Evolutionary conservation across 2,888 invertebrate genomes (phyloP).

Genomic region (Volucella bombylans): DNA sequence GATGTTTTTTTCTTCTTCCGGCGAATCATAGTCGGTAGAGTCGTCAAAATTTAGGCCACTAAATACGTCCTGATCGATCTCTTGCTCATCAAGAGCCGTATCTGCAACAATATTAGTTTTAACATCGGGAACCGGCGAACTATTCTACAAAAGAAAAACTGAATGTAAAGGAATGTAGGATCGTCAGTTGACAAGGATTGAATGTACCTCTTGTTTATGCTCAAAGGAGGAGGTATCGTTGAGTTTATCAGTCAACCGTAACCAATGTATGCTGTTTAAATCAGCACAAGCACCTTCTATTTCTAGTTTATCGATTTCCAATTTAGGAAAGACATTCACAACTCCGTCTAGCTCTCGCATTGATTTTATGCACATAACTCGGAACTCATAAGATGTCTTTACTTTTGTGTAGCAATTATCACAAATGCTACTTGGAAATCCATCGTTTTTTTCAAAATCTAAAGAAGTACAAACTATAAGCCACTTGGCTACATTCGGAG

Average conservation of each 20-base stretch:
- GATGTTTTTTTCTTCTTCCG: constrained; percentile 55
- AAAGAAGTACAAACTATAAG: constrained; percentile 55
- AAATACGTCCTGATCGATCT: constrained; percentile 64
- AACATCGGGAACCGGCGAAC: background rate
- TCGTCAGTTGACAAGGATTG: background rate
- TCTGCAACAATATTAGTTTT: background rate
- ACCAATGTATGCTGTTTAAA: constrained; percentile 51
- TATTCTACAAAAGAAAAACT: constrained; percentile 7
- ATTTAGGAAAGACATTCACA: constrained; percentile 49
- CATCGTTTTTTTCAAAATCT: constrained; percentile 64
- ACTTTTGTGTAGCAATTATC: constrained; percentile 77
- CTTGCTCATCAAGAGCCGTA: constrained; percentile 55
- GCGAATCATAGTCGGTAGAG: constrained; percentile 56
- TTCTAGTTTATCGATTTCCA: constrained; percentile 60
- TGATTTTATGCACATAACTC: constrained; percentile 78
- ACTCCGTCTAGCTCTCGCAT: constrained; percentile 67
- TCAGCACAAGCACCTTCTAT: constrained; percentile 40
- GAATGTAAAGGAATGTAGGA: background rate
- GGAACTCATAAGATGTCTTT: constrained; percentile 77
- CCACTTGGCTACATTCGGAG: constrained; percentile 70
- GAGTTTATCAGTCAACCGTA: constrained; percentile 44
- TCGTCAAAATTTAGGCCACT: constrained; percentile 57
- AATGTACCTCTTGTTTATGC: constrained; percentile 39
- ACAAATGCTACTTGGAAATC: constrained; percentile 77
- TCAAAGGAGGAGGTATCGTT: background rate